phyloP scores from a whole-genome alignment of 2,888 invertebrate species.

The Herminia tarsipennalis region DNA sequence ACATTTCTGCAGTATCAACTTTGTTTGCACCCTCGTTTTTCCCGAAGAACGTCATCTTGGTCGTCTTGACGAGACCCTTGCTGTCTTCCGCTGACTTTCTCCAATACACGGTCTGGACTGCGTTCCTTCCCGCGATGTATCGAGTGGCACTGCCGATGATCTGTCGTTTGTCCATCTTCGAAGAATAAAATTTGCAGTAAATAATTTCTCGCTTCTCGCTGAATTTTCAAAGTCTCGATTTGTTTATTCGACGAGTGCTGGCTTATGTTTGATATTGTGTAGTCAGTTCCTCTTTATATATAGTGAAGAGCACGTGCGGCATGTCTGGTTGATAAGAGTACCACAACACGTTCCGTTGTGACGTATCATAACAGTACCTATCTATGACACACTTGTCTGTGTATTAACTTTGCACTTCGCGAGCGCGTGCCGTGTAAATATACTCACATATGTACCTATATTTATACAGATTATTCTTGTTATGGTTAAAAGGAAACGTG shows the following conservation, averaged over 20 bases:
- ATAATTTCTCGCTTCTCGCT: slow-evolving; percentile 27
- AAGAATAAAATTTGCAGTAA: slow-evolving; percentile 29
- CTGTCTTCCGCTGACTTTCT: slow-evolving; percentile 81
- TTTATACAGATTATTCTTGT: slow-evolving; percentile 28
- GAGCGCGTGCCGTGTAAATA: slow-evolving; percentile 71
- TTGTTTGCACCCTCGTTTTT: slow-evolving; percentile 78
- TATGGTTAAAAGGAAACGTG: slow-evolving; percentile 19
- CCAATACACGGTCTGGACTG: slow-evolving; percentile 92
- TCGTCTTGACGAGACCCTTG: slow-evolving; percentile 83
- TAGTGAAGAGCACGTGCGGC: slow-evolving; percentile 58
- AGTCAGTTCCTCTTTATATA: slow-evolving; percentile 42
- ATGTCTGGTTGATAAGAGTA: slow-evolving; percentile 58
- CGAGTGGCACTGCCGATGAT: slow-evolving; percentile 90
- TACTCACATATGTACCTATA: slow-evolving; percentile 24
- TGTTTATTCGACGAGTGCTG: slow-evolving; percentile 1
- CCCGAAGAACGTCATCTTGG: slow-evolving; percentile 85
- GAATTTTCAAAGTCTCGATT: neutral
- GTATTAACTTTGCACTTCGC: slow-evolving; percentile 68
- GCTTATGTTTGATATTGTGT: slow-evolving; percentile 19
- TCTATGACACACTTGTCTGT: slow-evolving; percentile 47
- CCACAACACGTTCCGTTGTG: slow-evolving; percentile 47
- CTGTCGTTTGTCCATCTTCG: slow-evolving; percentile 77
- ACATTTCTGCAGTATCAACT: slow-evolving; percentile 78
- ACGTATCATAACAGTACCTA: slow-evolving; percentile 43
- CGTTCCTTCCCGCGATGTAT: slow-evolving; percentile 90